Conservation (phyloP, 2,797 vertebrate species). For the Enteromius paludinosus region DNA sequence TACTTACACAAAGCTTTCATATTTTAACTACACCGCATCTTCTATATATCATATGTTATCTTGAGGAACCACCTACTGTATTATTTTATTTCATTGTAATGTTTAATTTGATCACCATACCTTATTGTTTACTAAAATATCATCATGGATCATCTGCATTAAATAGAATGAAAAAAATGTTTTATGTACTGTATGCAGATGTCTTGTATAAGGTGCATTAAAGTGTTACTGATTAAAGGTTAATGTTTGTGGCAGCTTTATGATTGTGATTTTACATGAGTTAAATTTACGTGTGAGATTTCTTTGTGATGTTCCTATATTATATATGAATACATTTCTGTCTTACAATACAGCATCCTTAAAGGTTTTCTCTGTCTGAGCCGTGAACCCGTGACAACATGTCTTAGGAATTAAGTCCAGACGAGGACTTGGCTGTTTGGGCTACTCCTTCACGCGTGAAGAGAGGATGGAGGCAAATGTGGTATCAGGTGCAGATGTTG, state of each 20-base stretch:
- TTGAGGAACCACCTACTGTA: not conserved
- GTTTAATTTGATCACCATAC: not conserved
- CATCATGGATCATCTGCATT: not conserved
- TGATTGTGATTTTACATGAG: not conserved
- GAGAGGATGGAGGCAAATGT: conserved; percentile 26
- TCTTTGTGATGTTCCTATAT: not conserved
- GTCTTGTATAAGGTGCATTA: not conserved
- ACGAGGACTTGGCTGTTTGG: conserved; percentile 29
- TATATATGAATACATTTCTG: not conserved
- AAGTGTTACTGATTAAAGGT: not conserved
- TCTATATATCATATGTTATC: not conserved
- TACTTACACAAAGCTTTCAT: not conserved
- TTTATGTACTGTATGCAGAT: not conserved
- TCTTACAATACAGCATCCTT: not conserved
- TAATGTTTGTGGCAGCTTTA: not conserved
- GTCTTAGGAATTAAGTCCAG: conserved; percentile 49
- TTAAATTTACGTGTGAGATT: conserved; percentile 10
- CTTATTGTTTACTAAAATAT: not conserved
- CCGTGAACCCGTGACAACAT: conserved; percentile 45
- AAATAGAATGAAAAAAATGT: not conserved
- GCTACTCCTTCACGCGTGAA: conserved; percentile 35
- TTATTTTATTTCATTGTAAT: not conserved
- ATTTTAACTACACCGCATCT: not conserved
- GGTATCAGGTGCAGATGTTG: conserved; percentile 41
- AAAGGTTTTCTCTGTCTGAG: not conserved